Percentiles rank a stretch among this genome's conserved stretches.
phyloP scores from a whole-genome alignment of 2,888 invertebrate genomes.

The Xestia ashworthii region DNA sequence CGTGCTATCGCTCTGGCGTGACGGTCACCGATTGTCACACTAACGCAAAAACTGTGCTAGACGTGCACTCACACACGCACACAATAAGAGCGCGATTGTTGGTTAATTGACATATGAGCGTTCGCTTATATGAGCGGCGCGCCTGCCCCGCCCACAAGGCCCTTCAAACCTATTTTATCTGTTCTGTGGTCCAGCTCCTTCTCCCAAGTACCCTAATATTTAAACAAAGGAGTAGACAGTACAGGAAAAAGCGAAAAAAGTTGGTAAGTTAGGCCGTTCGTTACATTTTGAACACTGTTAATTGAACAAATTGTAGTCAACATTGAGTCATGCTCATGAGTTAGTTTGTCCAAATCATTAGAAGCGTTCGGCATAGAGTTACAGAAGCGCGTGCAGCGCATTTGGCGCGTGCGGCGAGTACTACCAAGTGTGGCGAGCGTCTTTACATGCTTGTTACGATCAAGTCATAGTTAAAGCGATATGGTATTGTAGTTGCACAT shows the following conservation, averaged over 20 bases:
- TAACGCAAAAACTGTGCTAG: too few relatives aligned
- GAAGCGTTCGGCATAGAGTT: background rate
- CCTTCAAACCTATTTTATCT: too few relatives aligned
- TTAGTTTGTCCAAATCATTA: background rate
- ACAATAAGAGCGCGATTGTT: too few relatives aligned
- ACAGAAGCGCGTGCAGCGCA: background rate
- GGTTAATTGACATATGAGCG: too few relatives aligned
- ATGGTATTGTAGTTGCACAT: background rate
- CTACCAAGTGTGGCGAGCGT: background rate
- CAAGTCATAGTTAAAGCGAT: background rate
- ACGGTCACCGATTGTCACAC: too few relatives aligned
- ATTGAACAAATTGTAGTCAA: background rate
- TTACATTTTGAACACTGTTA: background rate
- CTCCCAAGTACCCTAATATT: background rate
- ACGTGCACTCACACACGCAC: too few relatives aligned
- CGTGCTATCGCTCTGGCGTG: background rate
- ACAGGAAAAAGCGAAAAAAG: background rate
- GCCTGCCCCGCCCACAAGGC: too few relatives aligned
- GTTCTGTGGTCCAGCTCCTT: background rate
- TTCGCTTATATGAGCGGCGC: too few relatives aligned
- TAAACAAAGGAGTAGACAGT: background rate
- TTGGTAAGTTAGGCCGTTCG: background rate
- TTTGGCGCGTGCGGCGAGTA: background rate
- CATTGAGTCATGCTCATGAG: background rate
- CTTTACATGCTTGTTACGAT: background rate